Evolutionary conservation across 2,113 vertebrate genomes (phyloP).

Genomic region (Helogale parvula): DNA sequence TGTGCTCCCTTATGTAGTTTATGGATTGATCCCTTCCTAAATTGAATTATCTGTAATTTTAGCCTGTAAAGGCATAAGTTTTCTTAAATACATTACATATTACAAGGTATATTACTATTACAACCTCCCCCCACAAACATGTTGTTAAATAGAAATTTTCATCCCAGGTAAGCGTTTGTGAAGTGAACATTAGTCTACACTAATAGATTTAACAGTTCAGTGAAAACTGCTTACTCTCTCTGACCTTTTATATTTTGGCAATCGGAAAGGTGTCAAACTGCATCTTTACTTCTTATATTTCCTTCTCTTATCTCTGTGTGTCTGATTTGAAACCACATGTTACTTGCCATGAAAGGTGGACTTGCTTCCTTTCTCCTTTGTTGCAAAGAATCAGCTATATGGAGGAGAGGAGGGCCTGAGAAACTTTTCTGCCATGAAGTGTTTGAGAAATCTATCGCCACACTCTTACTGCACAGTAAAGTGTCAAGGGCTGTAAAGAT

Average conservation of each 20-base stretch:
- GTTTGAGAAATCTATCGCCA: slow-evolving; percentile 68
- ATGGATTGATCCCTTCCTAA: neutral
- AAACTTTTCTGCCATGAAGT: slow-evolving; percentile 73
- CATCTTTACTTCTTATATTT: slow-evolving; percentile 76
- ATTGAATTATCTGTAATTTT: slow-evolving; percentile 47
- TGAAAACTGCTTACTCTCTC: slow-evolving; percentile 43
- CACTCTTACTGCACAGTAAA: slow-evolving; percentile 76
- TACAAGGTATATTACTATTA: slow-evolving; percentile 30
- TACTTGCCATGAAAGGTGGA: slow-evolving; percentile 76
- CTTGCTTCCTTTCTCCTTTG: slow-evolving; percentile 67
- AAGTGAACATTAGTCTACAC: slow-evolving; percentile 33
- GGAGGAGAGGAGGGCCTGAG: slow-evolving; percentile 73
- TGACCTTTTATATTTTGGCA: slow-evolving; percentile 71
- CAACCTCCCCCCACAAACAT: neutral
- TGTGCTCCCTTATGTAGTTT: slow-evolving; percentile 6
- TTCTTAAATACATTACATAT: slow-evolving; percentile 38
- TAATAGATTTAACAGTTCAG: slow-evolving; percentile 61
- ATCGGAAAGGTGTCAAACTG: slow-evolving; percentile 70
- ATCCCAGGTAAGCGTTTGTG: slow-evolving; percentile 51
- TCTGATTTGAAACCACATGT: slow-evolving; percentile 74
- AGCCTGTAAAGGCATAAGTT: slow-evolving; percentile 38
- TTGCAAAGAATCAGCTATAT: slow-evolving; percentile 70
- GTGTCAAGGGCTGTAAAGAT: slow-evolving; percentile 79
- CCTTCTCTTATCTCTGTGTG: slow-evolving; percentile 75
- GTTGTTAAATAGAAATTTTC: slow-evolving; percentile 53